Evolutionary conservation across 92 coral and sea anemone species (phyloP).

Genomic region (Parazoanthus atlanticus): DNA sequence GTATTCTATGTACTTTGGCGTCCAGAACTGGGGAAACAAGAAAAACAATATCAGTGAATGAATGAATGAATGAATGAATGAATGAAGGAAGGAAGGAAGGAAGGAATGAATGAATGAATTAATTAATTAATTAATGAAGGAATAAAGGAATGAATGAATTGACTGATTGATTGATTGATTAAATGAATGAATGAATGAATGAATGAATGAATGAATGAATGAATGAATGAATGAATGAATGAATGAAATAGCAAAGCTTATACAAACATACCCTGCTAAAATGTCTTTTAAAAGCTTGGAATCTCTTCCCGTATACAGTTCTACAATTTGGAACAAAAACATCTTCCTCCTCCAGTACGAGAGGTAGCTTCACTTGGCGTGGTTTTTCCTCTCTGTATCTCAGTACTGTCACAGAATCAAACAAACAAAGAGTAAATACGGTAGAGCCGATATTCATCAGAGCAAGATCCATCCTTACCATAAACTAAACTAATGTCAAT

Average conservation of each 20-base stretch:
- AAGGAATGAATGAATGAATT: neutral
- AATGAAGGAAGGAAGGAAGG: neutral
- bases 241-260: neutral
- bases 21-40: neutral
- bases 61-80: neutral
- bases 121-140: neutral
- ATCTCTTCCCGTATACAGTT: conserved; percentile 49
- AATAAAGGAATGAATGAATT: neutral
- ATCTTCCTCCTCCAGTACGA: conserved; percentile 63
- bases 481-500: neutral
- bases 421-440: neutral
- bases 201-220: no score
- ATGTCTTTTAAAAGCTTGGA: conserved; percentile 51
- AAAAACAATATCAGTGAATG: neutral
- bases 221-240: no score
- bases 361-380: conserved; percentile 57
- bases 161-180: no score
- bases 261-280: conserved; percentile 64
- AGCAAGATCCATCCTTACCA: neutral
- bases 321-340: conserved; percentile 60
- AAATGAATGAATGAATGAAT: no score
- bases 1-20: neutral
- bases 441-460: neutral
- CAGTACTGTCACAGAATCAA: conserved; percentile 48
- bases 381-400: conserved; percentile 66